Evolutionary conservation across 1,140 invertebrate species (phyloP), one percentile per base, ranked within the genome.

Genomic region (Panagrolaimus sp.): DNA sequence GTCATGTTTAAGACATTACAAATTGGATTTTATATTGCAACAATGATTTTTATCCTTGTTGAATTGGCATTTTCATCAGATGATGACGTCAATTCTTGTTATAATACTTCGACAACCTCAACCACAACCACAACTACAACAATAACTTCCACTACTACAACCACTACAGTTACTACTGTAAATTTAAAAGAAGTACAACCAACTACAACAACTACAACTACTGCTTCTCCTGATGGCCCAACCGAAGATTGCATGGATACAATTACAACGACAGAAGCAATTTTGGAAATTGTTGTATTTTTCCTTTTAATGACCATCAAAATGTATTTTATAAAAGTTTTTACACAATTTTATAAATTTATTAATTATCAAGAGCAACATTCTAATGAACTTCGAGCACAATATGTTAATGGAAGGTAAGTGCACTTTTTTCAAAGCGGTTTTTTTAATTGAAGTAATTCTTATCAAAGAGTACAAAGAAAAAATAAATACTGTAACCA

Each of bases 41-140:
- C 52, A n/a, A 58, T 58, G 21, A 58, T 58, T 21, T 58, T 58
- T 58, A 58, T 58, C 14, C 28, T 58, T 26, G 52, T 58, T 28
- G 52, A 26, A 28, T n/a, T 58, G 52, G 52, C 21, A n/a, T 58
- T 28, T 4, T 28, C 52, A 28, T 12, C 52, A 1, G 15, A 58
- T 17, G 52, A 58, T 12, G 52, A 58, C 5, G 8, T 0, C 12
- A 12, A n/a, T 12, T 12, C 12, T 21, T 58, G 28, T 26, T 15
- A 1, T 3, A 28, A 58, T 21, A 17, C 10, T 26, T 58, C 52
- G 4, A 58, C 15, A 2, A 2, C 15, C 4, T 6, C 52, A 21
- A 21, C 21, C 17, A 9, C 8, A 3, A 26, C 52, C 14, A 2
- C 21, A 24, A 0, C 1, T n/a, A n/a, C n/a, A n/a, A n/a, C n/a